phyloP scores from a whole-genome alignment of 2,888 invertebrate genomes.

The Pterostichus madidus region DNA sequence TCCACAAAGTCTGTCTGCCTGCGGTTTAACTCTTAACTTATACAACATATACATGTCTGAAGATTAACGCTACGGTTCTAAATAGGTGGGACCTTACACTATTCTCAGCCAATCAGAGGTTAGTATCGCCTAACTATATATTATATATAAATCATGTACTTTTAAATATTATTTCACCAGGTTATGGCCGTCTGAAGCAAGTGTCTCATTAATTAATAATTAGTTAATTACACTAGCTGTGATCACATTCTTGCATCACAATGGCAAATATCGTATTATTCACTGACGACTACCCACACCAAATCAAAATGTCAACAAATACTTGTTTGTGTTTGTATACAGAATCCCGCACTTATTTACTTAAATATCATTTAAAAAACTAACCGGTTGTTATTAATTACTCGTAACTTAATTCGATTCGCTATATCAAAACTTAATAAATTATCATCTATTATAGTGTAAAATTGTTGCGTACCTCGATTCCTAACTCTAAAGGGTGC shows the following conservation, averaged over 20 bases:
- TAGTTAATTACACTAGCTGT: constrained; percentile 57
- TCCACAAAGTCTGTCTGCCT: constrained; percentile 9
- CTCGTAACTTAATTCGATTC: constrained; percentile 54
- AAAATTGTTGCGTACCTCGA: constrained; percentile 57
- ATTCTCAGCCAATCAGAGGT: constrained; percentile 63
- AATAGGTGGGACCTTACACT: constrained; percentile 64
- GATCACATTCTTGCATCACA: constrained; percentile 66
- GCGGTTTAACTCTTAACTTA: constrained; percentile 37
- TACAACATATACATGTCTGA: constrained; percentile 50
- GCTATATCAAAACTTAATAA: constrained; percentile 60
- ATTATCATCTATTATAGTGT: constrained; percentile 40
- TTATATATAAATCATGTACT: constrained; percentile 53
- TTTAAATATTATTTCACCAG: constrained; percentile 60
- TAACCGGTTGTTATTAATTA: constrained; percentile 25
- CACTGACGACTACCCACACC: constrained; percentile 65
- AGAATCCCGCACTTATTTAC: constrained; percentile 49
- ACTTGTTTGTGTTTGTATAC: constrained; percentile 23
- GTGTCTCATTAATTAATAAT: constrained; percentile 51
- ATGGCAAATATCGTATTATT: constrained; percentile 65
- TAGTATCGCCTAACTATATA: constrained; percentile 63
- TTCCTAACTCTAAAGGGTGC: constrained; percentile 18
- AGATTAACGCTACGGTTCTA: constrained; percentile 58
- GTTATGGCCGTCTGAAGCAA: constrained; percentile 66
- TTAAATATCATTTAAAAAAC: constrained; percentile 43
- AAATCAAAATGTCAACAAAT: constrained; percentile 54